Percentiles rank a stretch among this genome's conserved stretches.
phyloP scores from a whole-genome alignment of 1,140 invertebrate species.

The Scaptomyza graminum region DNA sequence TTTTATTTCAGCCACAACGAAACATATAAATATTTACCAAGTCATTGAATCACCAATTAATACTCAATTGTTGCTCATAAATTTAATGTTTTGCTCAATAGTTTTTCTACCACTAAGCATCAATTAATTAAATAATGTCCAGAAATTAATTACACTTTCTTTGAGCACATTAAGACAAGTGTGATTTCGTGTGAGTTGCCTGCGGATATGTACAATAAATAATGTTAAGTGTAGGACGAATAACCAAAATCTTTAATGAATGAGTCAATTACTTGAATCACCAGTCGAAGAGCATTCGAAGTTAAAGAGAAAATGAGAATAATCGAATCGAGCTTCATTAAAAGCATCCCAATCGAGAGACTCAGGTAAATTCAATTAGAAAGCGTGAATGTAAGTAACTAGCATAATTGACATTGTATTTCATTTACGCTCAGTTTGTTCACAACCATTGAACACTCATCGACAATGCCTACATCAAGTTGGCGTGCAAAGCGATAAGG shows the following conservation, averaged over 20 bases:
- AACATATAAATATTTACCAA: no score
- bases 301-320: neutral
- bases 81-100: no score
- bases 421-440: slow-evolving; percentile 54
- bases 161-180: slow-evolving; percentile 25
- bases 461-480: slow-evolving; percentile 37
- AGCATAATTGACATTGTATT: slow-evolving; percentile 50
- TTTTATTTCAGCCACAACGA: no score
- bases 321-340: slow-evolving; percentile 38
- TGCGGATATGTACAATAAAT: slow-evolving; percentile 15
- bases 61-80: no score
- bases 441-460: slow-evolving; percentile 8
- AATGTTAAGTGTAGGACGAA: neutral
- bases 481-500: neutral
- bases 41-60: no score
- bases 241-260: slow-evolving; percentile 36
- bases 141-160: slow-evolving; percentile 29
- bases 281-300: neutral
- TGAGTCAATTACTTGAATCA: slow-evolving; percentile 24
- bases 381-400: slow-evolving; percentile 7
- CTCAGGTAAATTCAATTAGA: slow-evolving; percentile 17
- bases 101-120: no score
- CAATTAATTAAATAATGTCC: no score
- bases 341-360: neutral
- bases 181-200: slow-evolving; percentile 19